Conservation (phyloP, 2,888 invertebrate species). For the Caenorhabditis uteleia region DNA sequence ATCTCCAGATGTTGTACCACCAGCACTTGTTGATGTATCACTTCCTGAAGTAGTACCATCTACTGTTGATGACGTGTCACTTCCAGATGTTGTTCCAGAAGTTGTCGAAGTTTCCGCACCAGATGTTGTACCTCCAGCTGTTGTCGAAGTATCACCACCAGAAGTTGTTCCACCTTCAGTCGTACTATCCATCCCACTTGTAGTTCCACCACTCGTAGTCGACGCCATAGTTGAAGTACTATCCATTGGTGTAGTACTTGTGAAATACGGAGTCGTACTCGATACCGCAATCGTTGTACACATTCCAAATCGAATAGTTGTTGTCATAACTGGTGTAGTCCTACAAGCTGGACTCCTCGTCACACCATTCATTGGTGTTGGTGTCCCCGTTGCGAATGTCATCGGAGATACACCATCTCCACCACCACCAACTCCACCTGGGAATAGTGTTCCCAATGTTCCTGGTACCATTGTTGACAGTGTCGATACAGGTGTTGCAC, state of each 20-base stretch:
- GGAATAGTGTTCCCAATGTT: constrained; percentile 26
- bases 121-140: background rate
- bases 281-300: constrained; percentile 33
- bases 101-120: background rate
- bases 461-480: constrained; percentile 14
- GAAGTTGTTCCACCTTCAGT: background rate
- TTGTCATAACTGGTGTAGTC: constrained; percentile 26
- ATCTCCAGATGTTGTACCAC: background rate
- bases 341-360: constrained; percentile 26
- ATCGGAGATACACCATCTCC: constrained; percentile 18
- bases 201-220: constrained; percentile 12
- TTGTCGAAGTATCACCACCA: background rate
- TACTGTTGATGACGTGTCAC: background rate
- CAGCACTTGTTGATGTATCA: background rate
- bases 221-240: constrained; percentile 4
- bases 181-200: background rate
- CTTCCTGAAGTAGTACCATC: background rate
- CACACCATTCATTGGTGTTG: constrained; percentile 18
- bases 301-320: constrained; percentile 25
- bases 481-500: constrained; percentile 21
- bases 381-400: constrained; percentile 22
- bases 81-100: background rate
- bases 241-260: constrained; percentile 6
- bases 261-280: constrained; percentile 24
- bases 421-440: constrained; percentile 12